Evolutionary conservation across 1,140 invertebrate genomes (phyloP).

Genomic region (Heliconius hermathena): DNA sequence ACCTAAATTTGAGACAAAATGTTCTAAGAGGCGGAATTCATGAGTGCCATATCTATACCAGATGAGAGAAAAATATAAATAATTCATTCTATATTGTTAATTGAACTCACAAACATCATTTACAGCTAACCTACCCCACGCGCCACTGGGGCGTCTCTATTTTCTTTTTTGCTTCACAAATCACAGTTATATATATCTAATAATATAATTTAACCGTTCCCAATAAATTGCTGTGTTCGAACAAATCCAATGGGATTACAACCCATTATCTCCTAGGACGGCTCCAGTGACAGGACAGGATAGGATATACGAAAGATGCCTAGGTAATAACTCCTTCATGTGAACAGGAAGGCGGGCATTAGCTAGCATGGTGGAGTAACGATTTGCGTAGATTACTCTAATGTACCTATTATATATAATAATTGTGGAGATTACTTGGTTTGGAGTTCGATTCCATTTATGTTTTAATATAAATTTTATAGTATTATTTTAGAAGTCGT

Average conservation of each 20-base stretch:
- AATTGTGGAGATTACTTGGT: conserved; percentile 14
- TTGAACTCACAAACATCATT: no score
- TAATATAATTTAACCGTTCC: conserved; percentile 8
- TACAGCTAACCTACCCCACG: no score
- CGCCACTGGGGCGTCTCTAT: no score
- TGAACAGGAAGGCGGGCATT: conserved; percentile 28
- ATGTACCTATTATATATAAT: conserved; percentile 26
- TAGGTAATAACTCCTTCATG: conserved; percentile 29
- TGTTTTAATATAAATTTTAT: not conserved
- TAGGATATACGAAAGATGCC: conserved; percentile 36
- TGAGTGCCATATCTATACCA: no score
- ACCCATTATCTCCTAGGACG: conserved; percentile 21
- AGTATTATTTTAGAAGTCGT: not conserved
- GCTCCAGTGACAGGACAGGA: conserved; percentile 30
- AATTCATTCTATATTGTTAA: no score
- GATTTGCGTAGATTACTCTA: conserved; percentile 31
- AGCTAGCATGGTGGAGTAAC: conserved; percentile 13
- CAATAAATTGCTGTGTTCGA: conserved; percentile 23
- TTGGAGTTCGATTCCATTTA: not conserved
- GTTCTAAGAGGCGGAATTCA: no score
- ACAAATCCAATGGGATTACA: conserved; percentile 23
- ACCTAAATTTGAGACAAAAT: no score
- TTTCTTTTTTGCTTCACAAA: not conserved
- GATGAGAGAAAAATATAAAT: no score
- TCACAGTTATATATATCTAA: conserved; percentile 7